Conservation (phyloP, 2,113 vertebrate genomes). For the Eurypyga helias region DNA sequence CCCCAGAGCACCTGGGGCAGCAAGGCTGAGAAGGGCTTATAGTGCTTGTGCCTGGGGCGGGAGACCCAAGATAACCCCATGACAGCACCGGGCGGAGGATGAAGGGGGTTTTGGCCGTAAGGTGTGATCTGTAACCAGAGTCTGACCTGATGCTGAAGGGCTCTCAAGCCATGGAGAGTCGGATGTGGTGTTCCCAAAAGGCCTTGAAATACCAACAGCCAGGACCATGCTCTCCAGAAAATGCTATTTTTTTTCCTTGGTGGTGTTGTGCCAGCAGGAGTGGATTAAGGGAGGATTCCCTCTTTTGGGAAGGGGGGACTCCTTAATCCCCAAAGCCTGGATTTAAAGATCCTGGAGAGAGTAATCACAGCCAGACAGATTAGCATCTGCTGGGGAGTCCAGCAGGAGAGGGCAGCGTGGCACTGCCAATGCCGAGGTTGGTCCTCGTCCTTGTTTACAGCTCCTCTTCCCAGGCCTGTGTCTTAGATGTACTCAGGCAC, state of each 20-base stretch:
- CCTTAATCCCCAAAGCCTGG: conserved; percentile 40
- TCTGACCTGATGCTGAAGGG: not conserved
- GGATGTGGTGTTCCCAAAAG: not conserved
- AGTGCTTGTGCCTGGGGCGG: not conserved
- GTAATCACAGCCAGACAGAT: conserved; percentile 23
- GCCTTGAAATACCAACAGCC: not conserved
- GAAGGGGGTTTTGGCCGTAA: not conserved
- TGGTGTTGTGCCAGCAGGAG: not conserved
- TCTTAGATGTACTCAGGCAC: not conserved
- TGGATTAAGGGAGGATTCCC: conserved; percentile 46
- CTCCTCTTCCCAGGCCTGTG: not conserved
- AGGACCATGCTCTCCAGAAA: not conserved
- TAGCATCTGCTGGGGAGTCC: not conserved
- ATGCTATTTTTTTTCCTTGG: not conserved
- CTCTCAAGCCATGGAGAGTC: not conserved
- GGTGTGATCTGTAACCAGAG: not conserved
- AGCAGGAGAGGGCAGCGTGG: not conserved
- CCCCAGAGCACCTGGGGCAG: not conserved
- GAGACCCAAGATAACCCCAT: not conserved
- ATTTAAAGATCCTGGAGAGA: conserved; percentile 43
- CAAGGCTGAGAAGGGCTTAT: not conserved
- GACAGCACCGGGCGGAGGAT: accelerated
- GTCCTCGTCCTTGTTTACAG: not conserved
- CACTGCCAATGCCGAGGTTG: not conserved
- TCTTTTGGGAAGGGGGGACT: not conserved